Percentiles rank a stretch among this genome's conserved stretches.
Evolutionary conservation across 30 jellyfish, hydroid and myxozoan genomes (phyloP).

Genomic region (Catostylus mosaicus): DNA sequence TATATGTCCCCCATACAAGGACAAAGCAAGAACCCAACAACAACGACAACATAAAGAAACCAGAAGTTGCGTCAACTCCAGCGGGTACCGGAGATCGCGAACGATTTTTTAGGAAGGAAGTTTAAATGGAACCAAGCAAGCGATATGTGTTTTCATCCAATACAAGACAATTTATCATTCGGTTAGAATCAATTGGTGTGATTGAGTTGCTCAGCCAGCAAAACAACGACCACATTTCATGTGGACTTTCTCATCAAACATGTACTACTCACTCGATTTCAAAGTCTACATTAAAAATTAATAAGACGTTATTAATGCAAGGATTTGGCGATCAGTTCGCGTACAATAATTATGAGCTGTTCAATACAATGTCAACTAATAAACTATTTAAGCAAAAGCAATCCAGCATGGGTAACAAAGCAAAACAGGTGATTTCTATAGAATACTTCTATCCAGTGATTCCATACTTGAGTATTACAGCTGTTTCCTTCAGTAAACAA

Average conservation of each 20-base stretch:
- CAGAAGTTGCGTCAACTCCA: too few relatives aligned
- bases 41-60: too few relatives aligned
- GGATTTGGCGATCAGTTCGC: neutral
- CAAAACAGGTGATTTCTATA: constrained; percentile 1
- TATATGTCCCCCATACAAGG: too few relatives aligned
- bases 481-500: neutral
- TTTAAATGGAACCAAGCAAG: too few relatives aligned
- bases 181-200: neutral
- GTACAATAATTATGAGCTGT: neutral
- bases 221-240: neutral
- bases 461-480: neutral
- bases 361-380: constrained; percentile 1
- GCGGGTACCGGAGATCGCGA: too few relatives aligned
- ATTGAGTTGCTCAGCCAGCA: neutral
- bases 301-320: constrained; percentile 10
- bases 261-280: neutral
- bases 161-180: neutral
- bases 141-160: too few relatives aligned
- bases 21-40: too few relatives aligned
- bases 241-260: neutral
- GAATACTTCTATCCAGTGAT: neutral
- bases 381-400: constrained; percentile 12
- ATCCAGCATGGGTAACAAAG: constrained; percentile 9
- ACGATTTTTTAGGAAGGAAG: too few relatives aligned
- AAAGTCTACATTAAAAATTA: neutral